Base-by-base conservation (phyloP, 2,888 invertebrate species). In the Phorcus lineatus region DNA sequence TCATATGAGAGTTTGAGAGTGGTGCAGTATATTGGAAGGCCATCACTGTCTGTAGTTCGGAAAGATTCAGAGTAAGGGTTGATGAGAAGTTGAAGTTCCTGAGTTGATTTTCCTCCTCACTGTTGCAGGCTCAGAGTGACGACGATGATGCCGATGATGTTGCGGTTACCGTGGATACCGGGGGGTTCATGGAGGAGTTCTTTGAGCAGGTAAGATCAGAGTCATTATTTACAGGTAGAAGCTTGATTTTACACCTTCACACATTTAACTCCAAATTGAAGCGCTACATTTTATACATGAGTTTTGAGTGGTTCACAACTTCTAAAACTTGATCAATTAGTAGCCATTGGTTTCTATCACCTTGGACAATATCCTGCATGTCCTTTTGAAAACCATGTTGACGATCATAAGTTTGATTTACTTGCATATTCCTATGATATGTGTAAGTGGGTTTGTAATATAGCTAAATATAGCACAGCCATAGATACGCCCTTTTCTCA, bases 171-270 rank as follows among this genome's bases (percentile, higher is more conserved):
- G 97, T 98, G 93, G 98, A 98, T 94, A 90, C 90, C 74, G 96
- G 96, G 36, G 96, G 98, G 92, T 99, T 97, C 95, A 99, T 99
- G 99, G 99, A 99, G 94, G 99, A 99, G 94, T 99, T 99, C 95
- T 99, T 99, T 95, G 98, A 97, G 94, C 99, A 99, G 96, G 98
- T 97, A 93, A 95, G 74, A 22, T n/a, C n/a, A 9, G 4, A 36
- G 3, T 16, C 13, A 1, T 67, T 28, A 6, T 0, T 6, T 67
- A 36, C 36, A 40, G 47, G 47, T 47, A 13, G 36, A 36, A 11
- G 7, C 13, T 47, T 24, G 24, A 1, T 9, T 1, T 7, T 57
- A 19, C 22, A 19, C n/a, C 9, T 55, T n/a, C n/a, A n/a, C n/a
- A n/a, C n/a, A n/a, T n/a, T n/a, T 2, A 6, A 4, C 4, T 55